Evolutionary conservation across 2,888 invertebrate species (phyloP).

Genomic region (Omphaloscelis lunosa): DNA sequence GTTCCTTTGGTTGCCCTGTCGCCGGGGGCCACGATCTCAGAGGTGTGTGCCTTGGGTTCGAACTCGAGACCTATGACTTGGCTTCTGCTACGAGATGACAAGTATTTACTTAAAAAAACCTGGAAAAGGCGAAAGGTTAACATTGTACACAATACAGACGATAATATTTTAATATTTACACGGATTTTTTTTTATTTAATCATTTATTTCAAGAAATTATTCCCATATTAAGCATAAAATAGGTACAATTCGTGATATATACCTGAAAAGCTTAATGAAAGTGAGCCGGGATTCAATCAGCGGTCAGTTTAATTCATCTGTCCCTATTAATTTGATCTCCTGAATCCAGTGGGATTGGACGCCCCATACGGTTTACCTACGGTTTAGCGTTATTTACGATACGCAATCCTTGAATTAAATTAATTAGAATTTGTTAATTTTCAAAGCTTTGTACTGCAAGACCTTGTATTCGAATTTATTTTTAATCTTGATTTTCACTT

Average conservation of each 20-base stretch:
- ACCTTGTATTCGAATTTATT: neutral
- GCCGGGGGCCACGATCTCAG: too few species aligned
- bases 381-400: conserved; percentile 40
- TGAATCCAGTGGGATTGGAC: conserved; percentile 25
- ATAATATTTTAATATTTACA: neutral
- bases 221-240: too few species aligned
- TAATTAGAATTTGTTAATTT: conserved; percentile 34
- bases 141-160: too few species aligned
- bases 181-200: too few species aligned
- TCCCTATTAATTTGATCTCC: conserved; percentile 49
- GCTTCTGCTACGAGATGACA: too few species aligned
- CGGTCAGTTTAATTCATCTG: conserved; percentile 46
- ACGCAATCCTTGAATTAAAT: conserved; percentile 40
- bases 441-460: conserved; percentile 5
- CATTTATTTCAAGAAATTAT: too few species aligned
- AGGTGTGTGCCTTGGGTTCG: too few species aligned
- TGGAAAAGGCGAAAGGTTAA: too few species aligned
- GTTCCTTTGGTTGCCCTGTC: too few species aligned
- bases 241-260: neutral
- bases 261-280: conserved; percentile 5
- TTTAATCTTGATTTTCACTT: neutral
- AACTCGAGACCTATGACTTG: too few species aligned
- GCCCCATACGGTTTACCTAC: conserved; percentile 20
- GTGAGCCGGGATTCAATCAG: conserved; percentile 37
- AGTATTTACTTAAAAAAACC: too few species aligned